phyloP scores from a whole-genome alignment of 2,888 invertebrate genomes.

The Hydraecia micacea region DNA sequence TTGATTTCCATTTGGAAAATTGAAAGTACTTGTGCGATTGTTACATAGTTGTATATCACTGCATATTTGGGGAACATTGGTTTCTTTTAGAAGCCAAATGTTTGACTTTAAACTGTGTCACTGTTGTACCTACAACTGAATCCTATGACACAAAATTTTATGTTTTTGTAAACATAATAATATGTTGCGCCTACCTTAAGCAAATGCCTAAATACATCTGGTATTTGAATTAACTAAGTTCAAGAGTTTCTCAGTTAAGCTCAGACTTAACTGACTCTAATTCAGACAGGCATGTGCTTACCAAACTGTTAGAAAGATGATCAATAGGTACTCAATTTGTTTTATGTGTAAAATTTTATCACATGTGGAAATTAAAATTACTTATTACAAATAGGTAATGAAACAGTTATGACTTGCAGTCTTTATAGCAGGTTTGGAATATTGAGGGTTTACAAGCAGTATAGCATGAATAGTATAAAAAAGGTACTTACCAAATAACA shows the following conservation, averaged over 20 bases:
- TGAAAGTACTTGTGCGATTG: neutral
- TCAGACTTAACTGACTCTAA: neutral
- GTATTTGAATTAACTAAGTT: neutral
- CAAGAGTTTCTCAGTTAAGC: neutral
- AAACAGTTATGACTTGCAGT: neutral
- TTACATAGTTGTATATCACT: neutral
- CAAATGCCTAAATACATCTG: neutral
- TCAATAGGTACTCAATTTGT: neutral
- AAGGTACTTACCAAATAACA: constrained; percentile 39
- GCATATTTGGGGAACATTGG: neutral
- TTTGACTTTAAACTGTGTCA: neutral
- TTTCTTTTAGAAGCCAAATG: neutral
- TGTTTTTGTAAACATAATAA: neutral
- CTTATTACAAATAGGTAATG: neutral
- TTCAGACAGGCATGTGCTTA: neutral
- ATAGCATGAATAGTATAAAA: constrained; percentile 3
- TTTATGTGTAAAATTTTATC: neutral
- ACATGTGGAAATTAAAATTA: neutral
- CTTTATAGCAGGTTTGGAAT: neutral
- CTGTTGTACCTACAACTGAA: neutral
- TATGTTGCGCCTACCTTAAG: neutral
- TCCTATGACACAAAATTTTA: neutral
- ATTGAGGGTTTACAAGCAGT: neutral
- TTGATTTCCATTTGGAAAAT: neutral
- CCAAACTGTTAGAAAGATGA: neutral